phyloP scores from a whole-genome alignment of 2,888 invertebrate genomes.

The Spicauda simplicius region DNA sequence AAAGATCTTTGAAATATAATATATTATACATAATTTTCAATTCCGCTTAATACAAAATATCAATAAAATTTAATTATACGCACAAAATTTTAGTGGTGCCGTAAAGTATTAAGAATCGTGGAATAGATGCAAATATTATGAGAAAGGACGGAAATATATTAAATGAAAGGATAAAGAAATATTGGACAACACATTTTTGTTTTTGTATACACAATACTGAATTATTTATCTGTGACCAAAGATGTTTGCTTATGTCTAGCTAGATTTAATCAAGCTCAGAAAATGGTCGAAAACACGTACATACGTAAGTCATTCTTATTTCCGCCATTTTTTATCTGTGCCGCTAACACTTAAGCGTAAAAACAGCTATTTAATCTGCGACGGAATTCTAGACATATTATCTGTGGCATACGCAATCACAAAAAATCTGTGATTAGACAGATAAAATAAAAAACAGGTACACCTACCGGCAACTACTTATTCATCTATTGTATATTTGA shows the following conservation, averaged over 20 bases:
- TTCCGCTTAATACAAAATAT: background rate
- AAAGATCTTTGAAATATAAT: too few relatives aligned
- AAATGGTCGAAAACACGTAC: background rate
- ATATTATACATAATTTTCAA: constrained; percentile 5
- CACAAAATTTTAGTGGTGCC: background rate
- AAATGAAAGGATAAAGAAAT: constrained; percentile 1
- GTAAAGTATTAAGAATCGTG: background rate
- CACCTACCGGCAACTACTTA: constrained; percentile 35
- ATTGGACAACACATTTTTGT: constrained; percentile 3
- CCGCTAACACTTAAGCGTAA: too few relatives aligned
- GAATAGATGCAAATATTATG: constrained; percentile 9
- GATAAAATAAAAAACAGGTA: constrained; percentile 23
- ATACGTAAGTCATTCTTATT: background rate
- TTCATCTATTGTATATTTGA: constrained; percentile 41
- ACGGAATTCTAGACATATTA: background rate
- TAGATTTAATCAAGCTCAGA: background rate
- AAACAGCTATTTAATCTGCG: too few relatives aligned
- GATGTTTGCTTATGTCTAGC: background rate
- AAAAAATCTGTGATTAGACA: background rate
- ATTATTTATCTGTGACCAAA: constrained; percentile 5
- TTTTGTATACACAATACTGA: constrained; percentile 9
- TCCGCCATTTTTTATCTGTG: background rate
- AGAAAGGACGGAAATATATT: constrained; percentile 24
- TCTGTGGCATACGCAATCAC: background rate
- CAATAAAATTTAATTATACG: background rate